phyloP scores from a whole-genome alignment of 2,113 vertebrate genomes.

The Phylloscopus trochiloides region DNA sequence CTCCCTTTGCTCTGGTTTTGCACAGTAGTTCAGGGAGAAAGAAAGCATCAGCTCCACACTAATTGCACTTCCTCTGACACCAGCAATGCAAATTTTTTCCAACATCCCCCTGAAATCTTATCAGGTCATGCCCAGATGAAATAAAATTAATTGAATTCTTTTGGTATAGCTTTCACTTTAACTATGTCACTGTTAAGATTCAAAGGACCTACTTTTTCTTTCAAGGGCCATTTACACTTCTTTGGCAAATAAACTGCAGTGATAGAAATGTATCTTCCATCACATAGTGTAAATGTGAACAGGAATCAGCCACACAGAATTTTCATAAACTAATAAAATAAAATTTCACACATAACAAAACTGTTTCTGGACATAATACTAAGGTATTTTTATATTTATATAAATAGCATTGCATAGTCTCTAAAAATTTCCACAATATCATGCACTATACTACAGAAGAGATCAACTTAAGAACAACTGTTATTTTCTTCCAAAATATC shows the following conservation, averaged over 20 bases:
- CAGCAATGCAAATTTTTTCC: neutral
- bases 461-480: neutral
- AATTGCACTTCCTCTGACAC: slow-evolving; percentile 20
- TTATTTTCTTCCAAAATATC: neutral
- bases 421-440: neutral
- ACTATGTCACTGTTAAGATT: neutral
- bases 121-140: neutral
- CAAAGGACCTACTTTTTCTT: neutral
- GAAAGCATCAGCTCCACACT: neutral
- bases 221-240: neutral
- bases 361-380: neutral
- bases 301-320: neutral
- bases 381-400: neutral
- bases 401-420: neutral
- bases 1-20: neutral
- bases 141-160: neutral
- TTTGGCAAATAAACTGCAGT: neutral
- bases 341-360: neutral
- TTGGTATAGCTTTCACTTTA: neutral
- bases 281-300: neutral
- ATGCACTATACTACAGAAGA: neutral
- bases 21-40: neutral
- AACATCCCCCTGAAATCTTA: neutral
- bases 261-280: neutral
- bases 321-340: neutral